Conservation (phyloP, 2,113 vertebrate genomes). For the Chlorodrepanis virens region DNA sequence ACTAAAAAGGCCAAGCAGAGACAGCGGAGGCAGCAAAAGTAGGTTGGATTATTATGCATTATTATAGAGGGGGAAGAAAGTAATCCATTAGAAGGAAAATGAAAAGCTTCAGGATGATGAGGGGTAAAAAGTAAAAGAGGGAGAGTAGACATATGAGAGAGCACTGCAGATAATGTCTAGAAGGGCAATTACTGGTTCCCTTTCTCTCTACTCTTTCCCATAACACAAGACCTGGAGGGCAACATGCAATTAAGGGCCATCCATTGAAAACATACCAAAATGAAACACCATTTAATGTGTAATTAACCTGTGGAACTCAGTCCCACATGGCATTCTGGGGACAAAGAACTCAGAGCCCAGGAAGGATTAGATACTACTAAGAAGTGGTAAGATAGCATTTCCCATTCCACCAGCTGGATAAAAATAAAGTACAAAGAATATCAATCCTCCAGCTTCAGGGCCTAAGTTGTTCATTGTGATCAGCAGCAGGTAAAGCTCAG, state of each 20-base stretch:
- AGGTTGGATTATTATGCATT: not conserved
- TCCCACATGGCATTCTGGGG: slow-evolving; percentile 28
- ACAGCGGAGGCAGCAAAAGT: not conserved
- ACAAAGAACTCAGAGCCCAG: slow-evolving; percentile 22
- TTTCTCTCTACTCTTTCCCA: slow-evolving; percentile 5
- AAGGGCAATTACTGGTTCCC: slow-evolving; percentile 46
- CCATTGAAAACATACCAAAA: slow-evolving; percentile 42
- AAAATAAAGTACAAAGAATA: slow-evolving; percentile 58
- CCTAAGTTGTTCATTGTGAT: slow-evolving; percentile 53
- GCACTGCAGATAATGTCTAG: not conserved
- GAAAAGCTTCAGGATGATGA: slow-evolving; percentile 24
- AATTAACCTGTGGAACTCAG: slow-evolving; percentile 56
- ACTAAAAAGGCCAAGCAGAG: slow-evolving; percentile 14
- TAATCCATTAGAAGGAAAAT: slow-evolving; percentile 30
- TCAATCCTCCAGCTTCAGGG: slow-evolving; percentile 31
- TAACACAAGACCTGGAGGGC: slow-evolving; percentile 28
- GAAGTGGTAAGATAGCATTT: slow-evolving; percentile 33
- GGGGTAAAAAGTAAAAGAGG: slow-evolving; percentile 12
- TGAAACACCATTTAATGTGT: slow-evolving; percentile 16
- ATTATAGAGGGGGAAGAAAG: slow-evolving; percentile 7
- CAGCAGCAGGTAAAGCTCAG: slow-evolving; percentile 56
- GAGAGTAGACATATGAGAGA: not conserved
- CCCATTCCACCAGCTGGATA: not conserved
- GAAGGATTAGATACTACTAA: slow-evolving; percentile 19
- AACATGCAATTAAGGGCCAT: slow-evolving; percentile 44